A percentile compares a stretch with the other conserved stretches of the same genome.
These are phyloP conservation scores for Andrena flavipes DNA, from an alignment of 2,888 invertebrate genomes.

Conservation along the genomic window DNA sequence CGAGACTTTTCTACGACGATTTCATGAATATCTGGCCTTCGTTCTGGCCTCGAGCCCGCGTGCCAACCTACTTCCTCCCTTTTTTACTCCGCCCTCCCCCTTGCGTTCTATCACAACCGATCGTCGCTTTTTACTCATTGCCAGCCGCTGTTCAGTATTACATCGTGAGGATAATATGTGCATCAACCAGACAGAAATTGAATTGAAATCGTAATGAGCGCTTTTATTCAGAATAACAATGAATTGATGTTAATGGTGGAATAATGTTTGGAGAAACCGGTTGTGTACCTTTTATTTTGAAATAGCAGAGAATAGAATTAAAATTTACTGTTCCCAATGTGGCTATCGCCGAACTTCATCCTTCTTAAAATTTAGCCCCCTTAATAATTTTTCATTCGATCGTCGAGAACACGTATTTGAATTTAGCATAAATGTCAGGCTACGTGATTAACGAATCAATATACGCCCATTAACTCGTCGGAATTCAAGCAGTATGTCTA, in stretches of 20 bases:
- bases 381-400: background rate
- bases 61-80: conserved; percentile 16
- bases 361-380: background rate
- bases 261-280: too few species aligned
- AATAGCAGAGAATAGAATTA: too few species aligned
- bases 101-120: conserved; percentile 15
- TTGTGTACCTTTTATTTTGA: too few species aligned
- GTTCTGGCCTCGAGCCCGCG: conserved; percentile 51
- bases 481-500: conserved; percentile 4
- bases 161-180: conserved; percentile 7
- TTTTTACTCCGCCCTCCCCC: conserved; percentile 2
- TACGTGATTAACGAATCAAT: conserved; percentile 32
- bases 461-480: conserved; percentile 7
- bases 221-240: background rate
- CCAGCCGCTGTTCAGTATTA: background rate
- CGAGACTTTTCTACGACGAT: conserved; percentile 69
- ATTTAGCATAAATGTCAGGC: background rate
- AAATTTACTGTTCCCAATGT: too few species aligned
- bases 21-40: conserved; percentile 64
- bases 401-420: background rate
- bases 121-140: conserved; percentile 32
- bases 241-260: too few species aligned
- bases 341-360: background rate
- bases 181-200: conserved; percentile 48
- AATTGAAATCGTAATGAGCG: conserved; percentile 42